These are phyloP conservation scores for Boleophthalmus pectinirostris DNA, from an alignment of 2,113 vertebrate genomes.

Conservation along the genomic window DNA sequence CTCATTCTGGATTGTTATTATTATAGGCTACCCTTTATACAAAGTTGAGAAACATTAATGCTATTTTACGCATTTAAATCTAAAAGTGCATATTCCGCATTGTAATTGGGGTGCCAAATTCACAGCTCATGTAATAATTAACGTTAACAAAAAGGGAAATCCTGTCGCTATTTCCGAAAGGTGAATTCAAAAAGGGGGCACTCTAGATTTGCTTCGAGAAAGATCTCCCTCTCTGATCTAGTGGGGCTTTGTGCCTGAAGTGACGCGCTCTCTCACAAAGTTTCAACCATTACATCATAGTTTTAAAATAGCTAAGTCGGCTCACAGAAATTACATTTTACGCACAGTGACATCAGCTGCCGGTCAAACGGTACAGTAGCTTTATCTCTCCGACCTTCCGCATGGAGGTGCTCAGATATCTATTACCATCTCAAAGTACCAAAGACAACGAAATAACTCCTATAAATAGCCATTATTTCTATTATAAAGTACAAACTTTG, in stretches of 20 bases:
- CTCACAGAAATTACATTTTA: conserved; percentile 70
- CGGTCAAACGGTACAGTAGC: conserved; percentile 60
- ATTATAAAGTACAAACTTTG: conserved; percentile 30
- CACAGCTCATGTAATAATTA: neutral
- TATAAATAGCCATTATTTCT: neutral
- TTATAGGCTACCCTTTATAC: neutral
- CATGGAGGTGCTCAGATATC: neutral
- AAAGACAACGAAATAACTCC: neutral
- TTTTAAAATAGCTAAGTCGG: conserved; percentile 73
- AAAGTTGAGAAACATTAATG: neutral
- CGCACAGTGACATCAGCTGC: conserved; percentile 74
- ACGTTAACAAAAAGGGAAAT: conserved; percentile 40
- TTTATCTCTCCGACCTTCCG: conserved; percentile 25
- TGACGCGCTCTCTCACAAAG: conserved; percentile 72
- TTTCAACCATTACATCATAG: conserved; percentile 78
- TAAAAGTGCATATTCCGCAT: neutral
- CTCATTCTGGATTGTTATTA: neutral
- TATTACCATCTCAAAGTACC: neutral
- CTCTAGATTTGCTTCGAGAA: conserved; percentile 38
- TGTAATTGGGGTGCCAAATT: neutral
- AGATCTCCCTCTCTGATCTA: conserved; percentile 25
- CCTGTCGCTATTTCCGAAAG: conserved; percentile 59
- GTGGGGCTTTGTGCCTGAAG: conserved; percentile 39
- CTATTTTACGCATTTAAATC: neutral
- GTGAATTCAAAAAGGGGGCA: conserved; percentile 41